Evolutionary conservation across 1,140 invertebrate species (phyloP).

Genomic region (Halictus rubicundus): DNA sequence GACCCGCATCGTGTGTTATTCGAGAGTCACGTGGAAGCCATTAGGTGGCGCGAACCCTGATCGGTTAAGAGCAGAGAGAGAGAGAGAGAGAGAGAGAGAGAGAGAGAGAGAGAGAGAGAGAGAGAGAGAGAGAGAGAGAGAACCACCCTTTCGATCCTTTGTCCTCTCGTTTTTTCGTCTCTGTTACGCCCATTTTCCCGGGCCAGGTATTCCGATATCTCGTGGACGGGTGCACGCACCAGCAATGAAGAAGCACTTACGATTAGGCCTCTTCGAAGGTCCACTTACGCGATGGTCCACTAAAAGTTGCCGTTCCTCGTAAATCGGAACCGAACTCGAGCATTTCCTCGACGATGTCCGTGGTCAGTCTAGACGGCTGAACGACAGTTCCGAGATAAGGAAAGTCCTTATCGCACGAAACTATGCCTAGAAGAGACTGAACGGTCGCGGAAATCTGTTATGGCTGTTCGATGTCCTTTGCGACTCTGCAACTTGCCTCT

Average conservation of each 20-base stretch:
- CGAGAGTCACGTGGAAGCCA: slow-evolving; percentile 49
- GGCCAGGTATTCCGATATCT: slow-evolving; percentile 50
- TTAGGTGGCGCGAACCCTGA: slow-evolving; percentile 49
- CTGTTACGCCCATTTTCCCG: slow-evolving; percentile 24
- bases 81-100: not conserved
- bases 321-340: slow-evolving; percentile 46
- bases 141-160: slow-evolving; percentile 13
- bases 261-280: slow-evolving; percentile 53
- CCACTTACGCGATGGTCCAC: slow-evolving; percentile 57
- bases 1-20: slow-evolving; percentile 25
- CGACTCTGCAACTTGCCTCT: not conserved
- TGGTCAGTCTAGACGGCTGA: slow-evolving; percentile 26
- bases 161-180: not conserved
- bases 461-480: too few species aligned
- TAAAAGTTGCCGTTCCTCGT: slow-evolving; percentile 58
- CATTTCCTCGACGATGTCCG: slow-evolving; percentile 39
- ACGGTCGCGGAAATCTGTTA: not conserved
- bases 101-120: not conserved
- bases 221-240: slow-evolving; percentile 51
- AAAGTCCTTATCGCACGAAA: not conserved
- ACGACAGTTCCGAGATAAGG: slow-evolving; percentile 28
- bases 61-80: slow-evolving; percentile 49
- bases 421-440: not conserved
- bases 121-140: not conserved
- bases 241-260: slow-evolving; percentile 65